phyloP scores from a whole-genome alignment of 2,113 vertebrate species.

The Pluvianellus socialis region DNA sequence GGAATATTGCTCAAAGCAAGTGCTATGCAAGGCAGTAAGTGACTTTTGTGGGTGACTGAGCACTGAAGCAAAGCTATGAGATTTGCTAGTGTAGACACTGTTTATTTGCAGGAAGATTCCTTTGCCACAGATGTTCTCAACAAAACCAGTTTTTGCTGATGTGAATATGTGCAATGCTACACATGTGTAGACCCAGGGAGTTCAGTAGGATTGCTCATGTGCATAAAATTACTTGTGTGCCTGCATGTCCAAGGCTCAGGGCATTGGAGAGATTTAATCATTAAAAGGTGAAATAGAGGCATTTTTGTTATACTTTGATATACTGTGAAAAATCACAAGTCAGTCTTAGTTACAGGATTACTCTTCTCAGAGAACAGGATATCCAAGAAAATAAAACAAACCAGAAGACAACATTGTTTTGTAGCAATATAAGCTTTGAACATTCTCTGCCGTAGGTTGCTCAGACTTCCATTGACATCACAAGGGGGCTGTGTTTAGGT shows the following conservation, averaged over 20 bases:
- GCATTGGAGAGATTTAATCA: slow-evolving; percentile 20
- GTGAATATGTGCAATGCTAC: slow-evolving; percentile 26
- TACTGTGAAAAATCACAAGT: slow-evolving; percentile 58
- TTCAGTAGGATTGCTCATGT: slow-evolving; percentile 15
- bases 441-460: slow-evolving; percentile 59
- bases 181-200: neutral
- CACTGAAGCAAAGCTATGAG: slow-evolving; percentile 27
- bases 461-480: slow-evolving; percentile 60
- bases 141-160: neutral
- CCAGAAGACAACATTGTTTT: slow-evolving; percentile 32
- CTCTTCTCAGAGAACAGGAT: neutral
- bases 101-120: slow-evolving; percentile 23
- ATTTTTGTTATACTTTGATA: slow-evolving; percentile 55
- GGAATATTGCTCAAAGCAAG: slow-evolving; percentile 41
- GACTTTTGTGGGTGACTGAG: slow-evolving; percentile 61
- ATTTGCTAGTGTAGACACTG: slow-evolving; percentile 17
- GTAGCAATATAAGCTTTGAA: slow-evolving; percentile 34
- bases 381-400: slow-evolving; percentile 33
- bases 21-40: neutral
- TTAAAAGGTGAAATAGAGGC: slow-evolving; percentile 41
- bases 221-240: slow-evolving; percentile 37
- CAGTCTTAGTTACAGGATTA: slow-evolving; percentile 41
- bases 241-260: slow-evolving; percentile 12
- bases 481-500: slow-evolving; percentile 16
- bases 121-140: slow-evolving; percentile 22